Base-by-base conservation (phyloP, 2,888 invertebrate species). In the Galerucella nymphaeae region DNA sequence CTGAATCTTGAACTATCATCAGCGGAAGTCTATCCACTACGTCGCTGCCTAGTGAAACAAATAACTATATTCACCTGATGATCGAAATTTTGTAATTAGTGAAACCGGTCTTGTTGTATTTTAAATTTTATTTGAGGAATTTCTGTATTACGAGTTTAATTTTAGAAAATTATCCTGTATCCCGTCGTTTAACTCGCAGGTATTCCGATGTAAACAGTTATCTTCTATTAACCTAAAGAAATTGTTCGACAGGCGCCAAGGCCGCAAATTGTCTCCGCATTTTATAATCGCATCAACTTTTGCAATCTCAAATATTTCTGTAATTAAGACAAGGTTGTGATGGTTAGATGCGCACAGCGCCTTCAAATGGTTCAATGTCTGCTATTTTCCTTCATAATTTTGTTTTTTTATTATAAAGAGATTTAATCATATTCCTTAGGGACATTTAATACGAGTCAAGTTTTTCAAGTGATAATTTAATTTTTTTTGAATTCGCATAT, bases 251-350 rank as follows among this genome's bases (percentile, higher is more conserved):
- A 70, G 76, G 75, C 78, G 77, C 76, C 80, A 81, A 81, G 81
- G 81, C 75, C 78, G 73, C 70, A 59, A 74, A 53, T 63, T 69
- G 75, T 75, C 66, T 71, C 70, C 71, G 76, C 75, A 80, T 80
- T 80, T 80, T 79, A 76, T 75, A 72, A 71, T 74, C 80, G 30
- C 30, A 38, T 38, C 30, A 78, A 77, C 79, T 79, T 79, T 20
- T 79, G 77, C 71, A 75, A 71, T 76, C 79, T 79, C 76, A 77
- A 75, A 78, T 78, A 79, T 78, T 80, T 79, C 76, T 80, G 78
- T 79, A 82, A 83, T 82, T 81, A 82, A 82, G 77, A 79, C 83
- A 80, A 82, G 82, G 82, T 75, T 81, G 79, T 80, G 82, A 82
- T 82, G 82, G 79, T 81, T 80, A 80, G 75, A 72, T 78, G 80